A percentile compares a stretch with the other conserved stretches of the same genome.
phyloP scores from a whole-genome alignment of 2,797 vertebrate genomes.

The Myiotriccus ornatus region DNA sequence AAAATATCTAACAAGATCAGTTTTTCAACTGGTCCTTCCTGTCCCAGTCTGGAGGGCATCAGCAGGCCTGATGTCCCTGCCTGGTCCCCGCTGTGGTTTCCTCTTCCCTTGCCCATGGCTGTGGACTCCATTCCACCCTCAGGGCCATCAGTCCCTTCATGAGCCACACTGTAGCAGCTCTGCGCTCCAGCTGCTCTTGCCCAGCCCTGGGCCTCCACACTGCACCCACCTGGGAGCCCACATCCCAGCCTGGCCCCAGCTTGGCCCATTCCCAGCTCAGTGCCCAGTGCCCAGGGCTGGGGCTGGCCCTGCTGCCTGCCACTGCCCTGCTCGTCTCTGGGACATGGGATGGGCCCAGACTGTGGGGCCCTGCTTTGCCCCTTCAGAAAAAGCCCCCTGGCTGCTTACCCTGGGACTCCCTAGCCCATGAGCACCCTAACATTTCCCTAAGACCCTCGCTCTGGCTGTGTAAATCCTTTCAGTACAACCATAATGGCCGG shows the following conservation, averaged over 20 bases:
- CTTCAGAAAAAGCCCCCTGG: accelerated
- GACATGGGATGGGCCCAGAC: too few species aligned
- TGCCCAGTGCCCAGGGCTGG: not conserved
- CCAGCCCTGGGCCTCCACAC: not conserved
- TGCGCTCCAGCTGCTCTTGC: not conserved
- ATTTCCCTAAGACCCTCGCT: not conserved
- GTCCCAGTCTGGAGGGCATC: not conserved
- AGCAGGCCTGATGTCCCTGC: not conserved
- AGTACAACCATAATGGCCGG: accelerated
- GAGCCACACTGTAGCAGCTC: not conserved
- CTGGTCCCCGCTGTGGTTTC: accelerated
- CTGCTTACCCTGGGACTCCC: accelerated
- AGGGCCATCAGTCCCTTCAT: not conserved
- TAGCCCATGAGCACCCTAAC: not conserved
- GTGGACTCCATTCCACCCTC: not conserved
- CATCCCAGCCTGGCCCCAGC: not conserved
- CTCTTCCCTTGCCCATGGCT: too few species aligned
- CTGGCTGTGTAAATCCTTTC: not conserved
- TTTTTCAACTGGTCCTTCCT: not conserved
- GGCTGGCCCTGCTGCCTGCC: not conserved
- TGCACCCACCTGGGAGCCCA: not conserved
- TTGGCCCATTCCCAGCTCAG: not conserved
- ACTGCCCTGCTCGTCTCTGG: not conserved
- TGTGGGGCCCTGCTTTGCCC: not conserved
- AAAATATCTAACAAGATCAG: not conserved